Percentiles rank a stretch among this genome's conserved stretches.
Conservation (phyloP, 2,113 vertebrate species). For the Nerophis ophidion region DNA sequence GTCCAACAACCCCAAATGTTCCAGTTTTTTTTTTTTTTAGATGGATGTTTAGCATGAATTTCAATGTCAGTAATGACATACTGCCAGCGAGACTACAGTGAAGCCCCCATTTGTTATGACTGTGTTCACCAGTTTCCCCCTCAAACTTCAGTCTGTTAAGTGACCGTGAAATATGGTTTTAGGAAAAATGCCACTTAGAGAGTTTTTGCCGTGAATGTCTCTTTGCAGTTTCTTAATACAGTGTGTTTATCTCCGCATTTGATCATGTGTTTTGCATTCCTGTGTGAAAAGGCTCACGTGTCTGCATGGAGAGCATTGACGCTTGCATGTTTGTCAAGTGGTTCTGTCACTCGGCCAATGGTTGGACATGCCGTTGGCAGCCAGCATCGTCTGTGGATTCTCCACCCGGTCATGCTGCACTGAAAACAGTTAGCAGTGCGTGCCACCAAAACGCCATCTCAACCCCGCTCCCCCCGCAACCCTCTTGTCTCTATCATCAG, state of each 20-base stretch:
- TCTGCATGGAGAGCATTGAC: conserved; percentile 14
- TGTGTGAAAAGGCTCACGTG: conserved; percentile 22
- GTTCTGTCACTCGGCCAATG: conserved; percentile 45
- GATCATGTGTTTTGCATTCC: conserved; percentile 26
- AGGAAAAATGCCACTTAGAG: conserved; percentile 31
- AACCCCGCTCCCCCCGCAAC: background rate
- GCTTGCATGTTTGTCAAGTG: conserved; percentile 15
- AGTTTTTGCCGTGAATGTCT: conserved; percentile 34
- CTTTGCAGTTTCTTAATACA: conserved; percentile 15
- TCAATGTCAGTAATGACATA: conserved; percentile 26
- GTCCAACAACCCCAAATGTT: conserved; percentile 18
- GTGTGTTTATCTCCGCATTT: conserved; percentile 33
- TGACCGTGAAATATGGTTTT: conserved; percentile 32
- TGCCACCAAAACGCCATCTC: conserved; percentile 61
- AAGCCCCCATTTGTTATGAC: conserved; percentile 35
- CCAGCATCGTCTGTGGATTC: conserved; percentile 53
- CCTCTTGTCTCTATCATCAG: conserved; percentile 49
- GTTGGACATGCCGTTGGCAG: conserved; percentile 50
- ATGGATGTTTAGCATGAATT: conserved; percentile 30
- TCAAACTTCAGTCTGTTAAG: conserved; percentile 29
- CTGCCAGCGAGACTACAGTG: conserved; percentile 23
- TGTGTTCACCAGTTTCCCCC: conserved; percentile 21
- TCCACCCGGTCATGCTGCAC: conserved; percentile 38
- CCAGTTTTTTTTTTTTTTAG: conserved; percentile 17
- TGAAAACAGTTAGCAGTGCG: conserved; percentile 43